These are phyloP conservation scores for Bathynomus jamesi DNA, from an alignment of 1,140 invertebrate genomes.

Conservation along the genomic window DNA sequence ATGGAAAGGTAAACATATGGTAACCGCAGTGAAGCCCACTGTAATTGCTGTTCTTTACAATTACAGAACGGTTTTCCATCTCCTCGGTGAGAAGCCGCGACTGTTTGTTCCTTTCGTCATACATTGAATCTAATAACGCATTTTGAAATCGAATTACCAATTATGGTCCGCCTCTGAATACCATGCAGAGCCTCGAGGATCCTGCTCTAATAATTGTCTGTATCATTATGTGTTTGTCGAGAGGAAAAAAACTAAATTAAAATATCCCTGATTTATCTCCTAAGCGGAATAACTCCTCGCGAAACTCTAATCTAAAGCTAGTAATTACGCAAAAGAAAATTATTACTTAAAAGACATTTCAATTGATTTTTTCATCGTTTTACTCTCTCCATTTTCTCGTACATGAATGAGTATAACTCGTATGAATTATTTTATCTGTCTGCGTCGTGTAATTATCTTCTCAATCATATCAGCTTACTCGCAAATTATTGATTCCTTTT, in stretches of 20 bases:
- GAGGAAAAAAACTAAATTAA: not conserved
- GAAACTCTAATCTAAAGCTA: not conserved
- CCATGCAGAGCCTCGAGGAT: not conserved
- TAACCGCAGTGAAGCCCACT: not conserved
- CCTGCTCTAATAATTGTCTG: not conserved
- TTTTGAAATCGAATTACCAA: not conserved
- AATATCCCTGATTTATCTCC: not conserved
- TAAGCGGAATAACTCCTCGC: not conserved
- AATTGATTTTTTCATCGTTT: not conserved
- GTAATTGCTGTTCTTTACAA: not conserved
- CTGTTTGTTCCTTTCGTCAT: not conserved
- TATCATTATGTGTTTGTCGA: not conserved
- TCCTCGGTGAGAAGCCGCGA: not conserved
- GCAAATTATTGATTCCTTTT: not conserved
- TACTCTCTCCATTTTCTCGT: not conserved
- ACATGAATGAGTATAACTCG: not conserved
- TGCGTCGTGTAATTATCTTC: not conserved
- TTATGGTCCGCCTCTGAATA: not conserved
- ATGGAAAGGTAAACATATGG: not conserved
- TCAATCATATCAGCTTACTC: not conserved
- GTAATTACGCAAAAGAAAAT: not conserved
- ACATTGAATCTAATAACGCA: not conserved
- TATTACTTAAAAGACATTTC: not conserved
- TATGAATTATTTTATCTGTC: not conserved
- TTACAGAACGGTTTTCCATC: not conserved